These are phyloP conservation scores for Meandrina meandrites DNA, from an alignment of 92 coral and sea anemone genomes.

Conservation along the genomic window DNA sequence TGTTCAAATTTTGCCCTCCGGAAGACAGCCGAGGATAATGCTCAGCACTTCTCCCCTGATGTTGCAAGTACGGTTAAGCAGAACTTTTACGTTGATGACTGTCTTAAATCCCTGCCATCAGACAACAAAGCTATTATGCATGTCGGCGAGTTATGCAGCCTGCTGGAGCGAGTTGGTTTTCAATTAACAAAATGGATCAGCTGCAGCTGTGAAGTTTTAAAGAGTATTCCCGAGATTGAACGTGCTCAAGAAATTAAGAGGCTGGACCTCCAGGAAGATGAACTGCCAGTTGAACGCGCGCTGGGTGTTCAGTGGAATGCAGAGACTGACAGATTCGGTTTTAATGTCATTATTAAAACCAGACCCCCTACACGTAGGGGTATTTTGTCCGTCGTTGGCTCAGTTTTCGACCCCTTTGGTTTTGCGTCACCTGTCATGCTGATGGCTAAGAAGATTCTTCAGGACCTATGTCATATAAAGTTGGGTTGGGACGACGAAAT, in stretches of 20 bases:
- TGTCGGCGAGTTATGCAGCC: background rate
- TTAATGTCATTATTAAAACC: background rate
- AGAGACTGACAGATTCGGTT: background rate
- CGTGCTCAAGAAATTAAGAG: background rate
- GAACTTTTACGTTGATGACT: slow-evolving; percentile 22
- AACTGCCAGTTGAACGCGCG: slow-evolving; percentile 5
- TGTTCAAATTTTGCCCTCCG: slow-evolving; percentile 25
- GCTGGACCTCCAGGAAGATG: background rate
- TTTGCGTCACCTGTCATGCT: slow-evolving; percentile 17
- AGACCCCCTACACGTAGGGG: slow-evolving; percentile 3
- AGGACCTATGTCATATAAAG: slow-evolving; percentile 15
- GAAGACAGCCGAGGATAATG: background rate
- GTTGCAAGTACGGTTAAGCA: background rate
- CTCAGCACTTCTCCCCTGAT: background rate
- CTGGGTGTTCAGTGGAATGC: slow-evolving; percentile 25
- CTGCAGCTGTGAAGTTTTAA: slow-evolving; percentile 12
- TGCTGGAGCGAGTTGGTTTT: slow-evolving; percentile 39
- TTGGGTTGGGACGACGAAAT: slow-evolving; percentile 28
- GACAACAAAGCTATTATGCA: background rate
- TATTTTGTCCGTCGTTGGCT: background rate
- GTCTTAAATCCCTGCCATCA: slow-evolving; percentile 29
- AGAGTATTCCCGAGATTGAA: slow-evolving; percentile 10
- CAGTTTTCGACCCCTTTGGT: slow-evolving; percentile 15
- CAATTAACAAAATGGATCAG: too few species aligned
- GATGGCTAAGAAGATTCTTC: slow-evolving; percentile 23